Evolutionary conservation across 2,888 invertebrate genomes (phyloP), one percentile per base, ranked within the genome.

Genomic region (Carcina quercana): DNA sequence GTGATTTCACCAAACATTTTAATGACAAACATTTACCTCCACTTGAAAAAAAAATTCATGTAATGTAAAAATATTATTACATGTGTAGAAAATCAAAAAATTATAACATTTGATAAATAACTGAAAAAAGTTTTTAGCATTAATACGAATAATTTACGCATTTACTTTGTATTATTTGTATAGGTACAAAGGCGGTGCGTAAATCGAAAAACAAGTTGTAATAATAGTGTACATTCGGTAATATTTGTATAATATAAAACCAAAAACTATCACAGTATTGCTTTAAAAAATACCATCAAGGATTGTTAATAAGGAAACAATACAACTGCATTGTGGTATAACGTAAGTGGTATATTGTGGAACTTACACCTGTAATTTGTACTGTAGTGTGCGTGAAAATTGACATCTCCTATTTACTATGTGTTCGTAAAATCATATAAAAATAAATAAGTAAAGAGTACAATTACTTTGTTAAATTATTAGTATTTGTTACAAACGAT

Each of bases 201-300:
- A n/a, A n/a, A n/a, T n/a, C n/a, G n/a, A n/a, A n/a, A n/a, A n/a
- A n/a, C n/a, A n/a, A n/a, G n/a, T n/a, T n/a, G n/a, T n/a, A n/a
- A n/a, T n/a, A n/a, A n/a, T n/a, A n/a, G n/a, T n/a, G n/a, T n/a
- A n/a, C n/a, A n/a, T n/a, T n/a, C n/a, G n/a, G n/a, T n/a, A n/a
- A n/a, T 14, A 30, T 42, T 42, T 45, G 49, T 44, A 53, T 28
- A 10, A 38, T 39, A 30, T 40, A 57, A 64, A n/a, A 56, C 48
- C 50, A 55, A 64, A 57, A 50, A 59, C 60, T 79, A 82, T 80
- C 80, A 82, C 80, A 82, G 80, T 65, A 61, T 56, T 59, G 62
- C 60, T n/a, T n/a, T n/a, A n/a, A n/a, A n/a, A n/a, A n/a, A n/a
- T n/a, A n/a, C n/a, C n/a, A n/a, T n/a, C n/a, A n/a, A n/a, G n/a